These are phyloP conservation scores for Epistrophe eligans DNA, from an alignment of 2,888 invertebrate species.

Conservation along the genomic window DNA sequence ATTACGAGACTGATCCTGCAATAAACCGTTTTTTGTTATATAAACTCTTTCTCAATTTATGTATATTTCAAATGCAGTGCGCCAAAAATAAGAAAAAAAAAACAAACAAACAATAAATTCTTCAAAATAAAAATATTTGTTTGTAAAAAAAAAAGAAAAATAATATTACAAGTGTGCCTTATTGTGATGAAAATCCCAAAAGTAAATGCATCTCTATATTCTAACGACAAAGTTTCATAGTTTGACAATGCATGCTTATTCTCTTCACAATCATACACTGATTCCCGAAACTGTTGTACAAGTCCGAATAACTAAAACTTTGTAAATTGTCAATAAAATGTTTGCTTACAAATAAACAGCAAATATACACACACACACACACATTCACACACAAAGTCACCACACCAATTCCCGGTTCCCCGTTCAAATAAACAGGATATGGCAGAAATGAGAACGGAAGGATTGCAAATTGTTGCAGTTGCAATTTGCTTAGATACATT, in stretches of 20 bases:
- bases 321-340: constrained; percentile 75
- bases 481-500: constrained; percentile 70
- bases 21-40: neutral
- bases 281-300: constrained; percentile 61
- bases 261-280: constrained; percentile 62
- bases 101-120: neutral
- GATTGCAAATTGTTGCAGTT: constrained; percentile 74
- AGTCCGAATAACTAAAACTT: constrained; percentile 71
- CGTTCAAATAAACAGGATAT: constrained; percentile 63
- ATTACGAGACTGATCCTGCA: neutral
- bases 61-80: neutral
- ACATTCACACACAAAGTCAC: constrained; percentile 52
- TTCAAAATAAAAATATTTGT: constrained; percentile 12
- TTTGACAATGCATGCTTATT: constrained; percentile 57
- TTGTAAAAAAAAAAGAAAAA: neutral
- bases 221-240: constrained; percentile 51
- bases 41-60: neutral
- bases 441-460: constrained; percentile 63
- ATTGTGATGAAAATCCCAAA: constrained; percentile 25
- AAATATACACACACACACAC: constrained; percentile 50
- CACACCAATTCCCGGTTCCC: constrained; percentile 69
- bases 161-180: neutral
- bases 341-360: constrained; percentile 70
- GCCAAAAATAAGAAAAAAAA: neutral
- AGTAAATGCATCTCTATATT: constrained; percentile 23